Conservation (phyloP, 2,113 vertebrate species). For the Sebastes fasciatus region DNA sequence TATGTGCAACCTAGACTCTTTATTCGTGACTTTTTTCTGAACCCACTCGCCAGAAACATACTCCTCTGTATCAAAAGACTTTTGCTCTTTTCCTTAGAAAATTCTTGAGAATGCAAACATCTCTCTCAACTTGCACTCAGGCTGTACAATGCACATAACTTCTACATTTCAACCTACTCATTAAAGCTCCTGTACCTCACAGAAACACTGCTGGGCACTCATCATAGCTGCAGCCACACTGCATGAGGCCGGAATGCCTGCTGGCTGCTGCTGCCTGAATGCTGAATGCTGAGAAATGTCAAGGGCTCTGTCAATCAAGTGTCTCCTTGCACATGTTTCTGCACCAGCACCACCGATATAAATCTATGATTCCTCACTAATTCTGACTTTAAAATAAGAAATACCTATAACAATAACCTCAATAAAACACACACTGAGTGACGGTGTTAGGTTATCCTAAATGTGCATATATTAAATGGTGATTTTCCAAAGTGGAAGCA, state of each 20-base stretch:
- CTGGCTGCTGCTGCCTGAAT: slow-evolving; percentile 39
- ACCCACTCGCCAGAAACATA: slow-evolving; percentile 18
- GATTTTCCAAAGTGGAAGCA: slow-evolving; percentile 9
- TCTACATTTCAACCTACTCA: slow-evolving; percentile 24
- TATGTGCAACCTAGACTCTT: not conserved
- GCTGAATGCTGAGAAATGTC: slow-evolving; percentile 26
- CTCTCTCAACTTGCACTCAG: slow-evolving; percentile 18
- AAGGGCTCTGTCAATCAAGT: slow-evolving; percentile 46
- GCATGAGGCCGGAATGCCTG: slow-evolving; percentile 11
- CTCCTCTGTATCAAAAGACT: slow-evolving; percentile 21
- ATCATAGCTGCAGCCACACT: slow-evolving; percentile 30
- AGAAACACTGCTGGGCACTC: slow-evolving; percentile 14
- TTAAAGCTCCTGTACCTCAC: slow-evolving; percentile 31
- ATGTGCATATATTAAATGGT: slow-evolving; percentile 1
- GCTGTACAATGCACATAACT: slow-evolving; percentile 17
- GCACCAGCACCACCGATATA: not conserved
- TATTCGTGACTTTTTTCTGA: not conserved
- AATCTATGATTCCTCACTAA: not conserved
- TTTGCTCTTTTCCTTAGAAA: not conserved
- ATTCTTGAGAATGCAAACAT: not conserved
- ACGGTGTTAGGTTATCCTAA: not conserved
- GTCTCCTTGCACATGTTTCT: slow-evolving; percentile 16
- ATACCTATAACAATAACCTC: not conserved
- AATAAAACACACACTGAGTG: not conserved
- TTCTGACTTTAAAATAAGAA: slow-evolving; percentile 2